Conservation (phyloP, 2,113 vertebrate species). For the Steatornis caripensis region DNA sequence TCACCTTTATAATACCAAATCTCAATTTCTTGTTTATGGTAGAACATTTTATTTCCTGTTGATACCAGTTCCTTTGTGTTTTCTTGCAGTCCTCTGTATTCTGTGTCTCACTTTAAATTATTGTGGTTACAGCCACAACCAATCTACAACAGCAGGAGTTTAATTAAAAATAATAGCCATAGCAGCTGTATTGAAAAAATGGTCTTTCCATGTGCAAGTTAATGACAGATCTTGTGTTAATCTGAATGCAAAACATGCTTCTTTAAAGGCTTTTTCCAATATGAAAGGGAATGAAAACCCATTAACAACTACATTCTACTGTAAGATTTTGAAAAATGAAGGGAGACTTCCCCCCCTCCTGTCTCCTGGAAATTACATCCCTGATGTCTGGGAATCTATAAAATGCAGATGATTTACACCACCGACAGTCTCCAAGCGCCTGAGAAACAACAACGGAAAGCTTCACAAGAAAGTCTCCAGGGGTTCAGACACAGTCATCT, state of each 20-base stretch:
- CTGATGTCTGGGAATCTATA: conserved; percentile 5
- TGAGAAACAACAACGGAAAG: conserved; percentile 18
- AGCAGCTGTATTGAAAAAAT: conserved; percentile 59
- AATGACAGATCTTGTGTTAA: conserved; percentile 21
- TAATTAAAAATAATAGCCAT: conserved; percentile 72
- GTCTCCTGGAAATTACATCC: conserved; percentile 18
- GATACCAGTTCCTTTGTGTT: neutral
- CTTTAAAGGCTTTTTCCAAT: neutral
- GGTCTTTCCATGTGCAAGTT: conserved; percentile 4
- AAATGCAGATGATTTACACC: conserved; percentile 52
- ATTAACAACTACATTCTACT: conserved; percentile 41
- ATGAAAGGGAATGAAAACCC: conserved; percentile 24
- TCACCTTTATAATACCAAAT: neutral
- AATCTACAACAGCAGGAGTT: conserved; percentile 32
- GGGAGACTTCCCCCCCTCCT: neutral
- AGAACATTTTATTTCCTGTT: neutral
- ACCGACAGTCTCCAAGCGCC: neutral
- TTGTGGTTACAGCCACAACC: conserved; percentile 13
- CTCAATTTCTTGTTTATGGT: neutral
- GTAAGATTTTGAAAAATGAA: conserved; percentile 48
- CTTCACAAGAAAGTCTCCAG: neutral
- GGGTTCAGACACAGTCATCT: neutral
- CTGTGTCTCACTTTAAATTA: neutral
- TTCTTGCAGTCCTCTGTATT: neutral
- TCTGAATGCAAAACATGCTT: conserved; percentile 44